Percentiles rank a stretch among this genome's conserved stretches.
These are phyloP conservation scores for Andrena dorsata DNA, from an alignment of 2,888 invertebrate species.

Conservation along the genomic window DNA sequence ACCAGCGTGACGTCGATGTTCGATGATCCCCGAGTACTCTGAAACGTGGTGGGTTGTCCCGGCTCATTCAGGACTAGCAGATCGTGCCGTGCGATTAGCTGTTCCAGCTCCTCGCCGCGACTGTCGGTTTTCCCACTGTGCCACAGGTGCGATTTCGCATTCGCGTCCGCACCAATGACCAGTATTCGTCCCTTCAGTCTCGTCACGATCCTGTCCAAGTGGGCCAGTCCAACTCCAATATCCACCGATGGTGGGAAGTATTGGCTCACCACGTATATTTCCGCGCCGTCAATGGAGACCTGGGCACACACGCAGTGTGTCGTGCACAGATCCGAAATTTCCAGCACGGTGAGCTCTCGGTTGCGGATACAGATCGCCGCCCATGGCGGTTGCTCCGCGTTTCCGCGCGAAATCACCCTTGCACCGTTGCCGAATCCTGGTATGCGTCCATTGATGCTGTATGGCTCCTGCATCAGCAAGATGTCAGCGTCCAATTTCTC, in stretches of 20 bases:
- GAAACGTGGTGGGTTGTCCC: background rate
- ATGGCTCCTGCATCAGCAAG: background rate
- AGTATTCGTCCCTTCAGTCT: background rate
- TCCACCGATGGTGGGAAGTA: background rate
- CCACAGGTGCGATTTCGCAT: background rate
- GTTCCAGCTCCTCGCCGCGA: background rate
- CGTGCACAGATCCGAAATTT: background rate
- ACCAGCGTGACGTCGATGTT: slow-evolving; percentile 11
- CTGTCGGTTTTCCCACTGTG: background rate
- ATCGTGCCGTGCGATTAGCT: background rate
- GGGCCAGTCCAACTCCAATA: background rate
- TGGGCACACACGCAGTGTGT: background rate
- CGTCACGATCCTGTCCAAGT: background rate
- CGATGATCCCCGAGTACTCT: background rate
- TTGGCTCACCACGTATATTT: background rate
- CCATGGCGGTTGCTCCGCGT: background rate
- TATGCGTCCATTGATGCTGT: background rate
- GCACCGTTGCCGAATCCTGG: background rate
- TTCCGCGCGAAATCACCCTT: background rate
- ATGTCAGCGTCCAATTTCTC: background rate
- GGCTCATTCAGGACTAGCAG: background rate
- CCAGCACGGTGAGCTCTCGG: background rate
- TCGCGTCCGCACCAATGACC: background rate
- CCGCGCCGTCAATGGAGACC: background rate
- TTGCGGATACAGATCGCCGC: background rate